Conservation (phyloP, 2,113 vertebrate genomes). For the Corynorhinus townsendii region DNA sequence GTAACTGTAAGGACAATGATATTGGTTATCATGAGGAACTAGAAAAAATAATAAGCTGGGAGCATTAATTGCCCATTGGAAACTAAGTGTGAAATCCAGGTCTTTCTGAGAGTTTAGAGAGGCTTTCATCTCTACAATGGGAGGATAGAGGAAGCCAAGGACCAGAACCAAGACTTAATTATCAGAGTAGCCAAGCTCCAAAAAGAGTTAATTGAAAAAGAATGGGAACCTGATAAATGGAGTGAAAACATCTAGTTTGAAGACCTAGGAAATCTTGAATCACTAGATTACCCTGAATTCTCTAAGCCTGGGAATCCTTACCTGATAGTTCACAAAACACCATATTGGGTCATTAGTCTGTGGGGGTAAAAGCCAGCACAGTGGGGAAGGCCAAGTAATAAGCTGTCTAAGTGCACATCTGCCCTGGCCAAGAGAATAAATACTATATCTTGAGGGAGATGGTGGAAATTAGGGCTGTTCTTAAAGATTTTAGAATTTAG, state of each 20-base stretch:
- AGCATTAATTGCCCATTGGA: background rate
- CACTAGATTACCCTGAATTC: background rate
- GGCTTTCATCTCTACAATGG: background rate
- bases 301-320: background rate
- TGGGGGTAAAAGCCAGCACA: background rate
- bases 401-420: background rate
- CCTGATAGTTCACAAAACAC: background rate
- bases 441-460: background rate
- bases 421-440: background rate
- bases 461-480: background rate
- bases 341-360: background rate
- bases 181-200: background rate
- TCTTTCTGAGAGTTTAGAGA: background rate
- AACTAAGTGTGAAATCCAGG: background rate
- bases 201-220: background rate
- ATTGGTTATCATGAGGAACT: background rate
- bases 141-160: background rate
- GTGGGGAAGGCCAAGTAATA: background rate
- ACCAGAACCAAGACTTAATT: background rate
- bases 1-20: background rate
- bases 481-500: background rate
- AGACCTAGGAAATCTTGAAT: background rate
- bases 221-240: background rate
- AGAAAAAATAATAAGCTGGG: background rate
- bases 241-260: background rate